Percentiles rank a stretch among this genome's conserved stretches.
phyloP scores from a whole-genome alignment of 2,113 vertebrate species.

The Percina caprodes region DNA sequence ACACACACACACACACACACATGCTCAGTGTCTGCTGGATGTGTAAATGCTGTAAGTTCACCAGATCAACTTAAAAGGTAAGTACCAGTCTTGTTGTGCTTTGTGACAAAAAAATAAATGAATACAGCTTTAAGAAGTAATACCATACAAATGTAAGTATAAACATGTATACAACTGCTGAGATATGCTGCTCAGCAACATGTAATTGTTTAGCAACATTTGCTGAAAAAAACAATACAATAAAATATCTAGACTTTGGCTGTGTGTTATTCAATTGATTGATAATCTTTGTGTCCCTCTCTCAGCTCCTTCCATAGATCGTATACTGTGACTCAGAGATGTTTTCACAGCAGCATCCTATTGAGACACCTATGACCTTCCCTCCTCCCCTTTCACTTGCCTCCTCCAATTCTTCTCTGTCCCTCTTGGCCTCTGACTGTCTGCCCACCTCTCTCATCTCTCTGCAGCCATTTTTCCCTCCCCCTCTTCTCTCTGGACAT shows the following conservation, averaged over 20 bases:
- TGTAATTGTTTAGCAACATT: background rate
- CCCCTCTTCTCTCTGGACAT: slow-evolving; percentile 32
- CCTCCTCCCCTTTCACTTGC: slow-evolving; percentile 46
- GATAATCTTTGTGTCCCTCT: slow-evolving; percentile 28
- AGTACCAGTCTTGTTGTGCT: background rate
- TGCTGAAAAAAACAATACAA: background rate
- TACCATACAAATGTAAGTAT: background rate
- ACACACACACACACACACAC: slow-evolving; percentile 22
- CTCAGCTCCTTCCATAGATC: slow-evolving; percentile 7
- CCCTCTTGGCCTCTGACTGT: slow-evolving; percentile 45
- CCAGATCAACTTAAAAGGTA: background rate
- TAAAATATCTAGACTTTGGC: background rate
- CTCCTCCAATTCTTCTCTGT: slow-evolving; percentile 28
- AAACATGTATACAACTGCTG: background rate
- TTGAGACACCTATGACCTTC: slow-evolving; percentile 41
- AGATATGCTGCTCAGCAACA: background rate
- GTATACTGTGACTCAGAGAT: slow-evolving; percentile 37
- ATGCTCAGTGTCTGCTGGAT: background rate
- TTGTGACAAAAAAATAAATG: background rate
- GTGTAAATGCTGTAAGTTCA: background rate
- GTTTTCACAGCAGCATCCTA: slow-evolving; percentile 44
- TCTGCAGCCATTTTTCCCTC: slow-evolving; percentile 21
- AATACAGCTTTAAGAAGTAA: background rate
- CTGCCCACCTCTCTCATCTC: slow-evolving; percentile 27
- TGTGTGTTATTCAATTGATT: slow-evolving; percentile 5